Percentiles rank a stretch among this genome's conserved stretches.
These are phyloP conservation scores for Vulpes vulpes DNA, from an alignment of 2,113 vertebrate species.

Conservation along the genomic window DNA sequence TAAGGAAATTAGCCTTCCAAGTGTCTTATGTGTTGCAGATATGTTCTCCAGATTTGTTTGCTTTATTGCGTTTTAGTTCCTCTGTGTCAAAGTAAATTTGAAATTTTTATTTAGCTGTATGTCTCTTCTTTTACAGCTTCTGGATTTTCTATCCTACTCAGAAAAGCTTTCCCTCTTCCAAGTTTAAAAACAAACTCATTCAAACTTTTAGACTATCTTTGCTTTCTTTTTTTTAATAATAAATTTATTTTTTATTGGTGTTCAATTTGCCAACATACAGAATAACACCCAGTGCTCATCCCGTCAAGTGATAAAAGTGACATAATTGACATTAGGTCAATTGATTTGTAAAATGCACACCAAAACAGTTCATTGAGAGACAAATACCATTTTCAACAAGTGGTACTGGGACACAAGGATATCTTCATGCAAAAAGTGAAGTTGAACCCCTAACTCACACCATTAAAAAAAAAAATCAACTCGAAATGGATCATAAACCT, in stretches of 20 bases:
- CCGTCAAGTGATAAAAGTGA: too few species aligned
- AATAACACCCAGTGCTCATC: too few species aligned
- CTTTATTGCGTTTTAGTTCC: conserved; percentile 12
- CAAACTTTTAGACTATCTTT: conserved; percentile 39
- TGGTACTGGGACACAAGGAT: neutral
- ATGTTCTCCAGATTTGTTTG: neutral
- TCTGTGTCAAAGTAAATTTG: conserved; percentile 34
- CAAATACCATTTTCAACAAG: neutral
- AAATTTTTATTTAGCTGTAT: neutral
- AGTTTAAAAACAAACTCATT: conserved; percentile 57
- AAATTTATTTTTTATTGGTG: too few species aligned
- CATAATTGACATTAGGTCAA: neutral
- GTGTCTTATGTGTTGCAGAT: neutral
- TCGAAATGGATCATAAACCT: neutral
- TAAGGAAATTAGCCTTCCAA: neutral
- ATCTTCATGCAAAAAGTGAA: neutral
- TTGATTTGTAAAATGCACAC: neutral
- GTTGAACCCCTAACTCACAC: neutral
- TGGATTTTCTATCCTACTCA: conserved; percentile 12
- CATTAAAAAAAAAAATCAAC: neutral
- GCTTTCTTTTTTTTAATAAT: neutral
- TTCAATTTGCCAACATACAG: too few species aligned
- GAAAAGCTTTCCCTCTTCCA: conserved; percentile 11
- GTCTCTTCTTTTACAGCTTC: conserved; percentile 15
- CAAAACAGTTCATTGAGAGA: neutral